These are phyloP conservation scores for Anoplopoma fimbria DNA, from an alignment of 2,113 vertebrate genomes.

Conservation along the genomic window DNA sequence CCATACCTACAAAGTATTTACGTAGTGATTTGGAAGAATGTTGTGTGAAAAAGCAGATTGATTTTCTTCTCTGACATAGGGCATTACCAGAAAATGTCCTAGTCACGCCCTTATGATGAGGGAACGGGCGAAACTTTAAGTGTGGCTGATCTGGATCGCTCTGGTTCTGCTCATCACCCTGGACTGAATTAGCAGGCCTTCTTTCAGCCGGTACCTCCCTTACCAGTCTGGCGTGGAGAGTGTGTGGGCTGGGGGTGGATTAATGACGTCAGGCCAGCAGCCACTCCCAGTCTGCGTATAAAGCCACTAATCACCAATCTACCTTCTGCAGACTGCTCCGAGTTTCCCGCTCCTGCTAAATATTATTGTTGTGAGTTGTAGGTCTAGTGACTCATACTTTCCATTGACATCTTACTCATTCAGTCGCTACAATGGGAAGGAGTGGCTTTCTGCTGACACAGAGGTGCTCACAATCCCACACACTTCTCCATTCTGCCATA, in stretches of 20 bases:
- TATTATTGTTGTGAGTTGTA: constrained; percentile 76
- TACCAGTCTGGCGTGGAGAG: constrained; percentile 52
- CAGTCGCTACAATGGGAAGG: constrained; percentile 67
- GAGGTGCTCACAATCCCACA: constrained; percentile 50
- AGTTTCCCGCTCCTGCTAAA: constrained; percentile 60
- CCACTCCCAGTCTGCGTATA: constrained; percentile 73
- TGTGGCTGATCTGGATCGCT: constrained; percentile 58
- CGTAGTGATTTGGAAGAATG: constrained; percentile 7
- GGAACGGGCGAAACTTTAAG: constrained; percentile 14
- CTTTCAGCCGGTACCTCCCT: constrained; percentile 61
- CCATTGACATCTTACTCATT: constrained; percentile 74
- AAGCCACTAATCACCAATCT: constrained; percentile 73
- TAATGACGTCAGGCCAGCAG: constrained; percentile 70
- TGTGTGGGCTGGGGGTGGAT: constrained; percentile 66
- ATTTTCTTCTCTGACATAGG: constrained; percentile 11
- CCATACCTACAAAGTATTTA: constrained; percentile 9
- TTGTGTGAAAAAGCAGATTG: constrained; percentile 35
- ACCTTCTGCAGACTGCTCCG: constrained; percentile 40
- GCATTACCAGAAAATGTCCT: constrained; percentile 40
- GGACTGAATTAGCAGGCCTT: constrained; percentile 50
- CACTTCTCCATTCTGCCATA: constrained; percentile 27
- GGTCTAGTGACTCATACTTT: constrained; percentile 74
- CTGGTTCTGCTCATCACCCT: constrained; percentile 61
- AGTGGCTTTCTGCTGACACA: constrained; percentile 67
- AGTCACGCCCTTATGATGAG: constrained; percentile 52